Evolutionary conservation across 2,888 invertebrate species (phyloP).

Genomic region (Hecatera dysodea): DNA sequence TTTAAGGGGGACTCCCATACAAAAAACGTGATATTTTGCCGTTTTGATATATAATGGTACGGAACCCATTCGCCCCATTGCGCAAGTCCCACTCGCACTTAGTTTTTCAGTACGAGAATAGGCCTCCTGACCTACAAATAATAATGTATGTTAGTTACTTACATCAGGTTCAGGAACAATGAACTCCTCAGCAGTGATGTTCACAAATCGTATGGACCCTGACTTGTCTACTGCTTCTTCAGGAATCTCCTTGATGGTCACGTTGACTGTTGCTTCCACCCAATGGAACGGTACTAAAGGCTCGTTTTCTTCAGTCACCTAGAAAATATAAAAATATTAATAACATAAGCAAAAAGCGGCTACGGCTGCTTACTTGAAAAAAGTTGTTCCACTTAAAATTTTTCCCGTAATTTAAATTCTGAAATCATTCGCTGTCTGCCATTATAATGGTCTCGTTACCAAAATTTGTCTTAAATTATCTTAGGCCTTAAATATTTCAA

Average conservation of each 20-base stretch:
- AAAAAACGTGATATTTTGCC: too few relatives aligned
- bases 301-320: slow-evolving; percentile 93
- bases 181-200: slow-evolving; percentile 96
- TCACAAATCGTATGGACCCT: slow-evolving; percentile 96
- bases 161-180: slow-evolving; percentile 91
- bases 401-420: not conserved
- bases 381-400: not conserved
- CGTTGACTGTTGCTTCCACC: slow-evolving; percentile 96
- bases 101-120: not conserved
- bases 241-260: slow-evolving; percentile 96
- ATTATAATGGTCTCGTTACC: not conserved
- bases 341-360: not conserved
- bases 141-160: slow-evolving; percentile 66
- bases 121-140: not conserved
- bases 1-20: too few relatives aligned
- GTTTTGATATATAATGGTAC: too few relatives aligned
- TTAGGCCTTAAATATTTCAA: not conserved
- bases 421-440: not conserved
- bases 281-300: slow-evolving; percentile 91
- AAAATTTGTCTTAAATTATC: not conserved
- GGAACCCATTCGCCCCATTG: too few relatives aligned
- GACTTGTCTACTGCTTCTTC: slow-evolving; percentile 98
- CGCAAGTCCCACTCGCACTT: too few relatives aligned
- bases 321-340: not conserved
- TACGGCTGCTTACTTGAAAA: not conserved